These are phyloP conservation scores for Drosophila dives DNA, from an alignment of 2,888 invertebrate genomes.

Conservation along the genomic window DNA sequence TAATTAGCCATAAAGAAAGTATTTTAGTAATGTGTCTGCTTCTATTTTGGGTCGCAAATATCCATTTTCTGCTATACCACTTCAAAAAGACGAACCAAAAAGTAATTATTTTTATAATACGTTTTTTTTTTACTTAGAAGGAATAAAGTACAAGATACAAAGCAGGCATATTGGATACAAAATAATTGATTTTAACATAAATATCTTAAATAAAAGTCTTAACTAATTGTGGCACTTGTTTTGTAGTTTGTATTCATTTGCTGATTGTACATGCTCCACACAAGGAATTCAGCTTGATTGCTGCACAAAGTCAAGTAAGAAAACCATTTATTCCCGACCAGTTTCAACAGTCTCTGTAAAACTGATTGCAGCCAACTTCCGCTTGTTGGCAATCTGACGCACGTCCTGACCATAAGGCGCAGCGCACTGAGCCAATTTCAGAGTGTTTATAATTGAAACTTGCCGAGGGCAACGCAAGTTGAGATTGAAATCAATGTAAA, in stretches of 20 bases:
- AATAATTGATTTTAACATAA: neutral
- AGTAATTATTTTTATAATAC: neutral
- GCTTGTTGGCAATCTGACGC: constrained; percentile 51
- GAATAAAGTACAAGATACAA: neutral
- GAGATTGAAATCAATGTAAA: constrained; percentile 1
- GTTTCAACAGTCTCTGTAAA: neutral
- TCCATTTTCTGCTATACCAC: neutral
- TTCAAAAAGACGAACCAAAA: neutral
- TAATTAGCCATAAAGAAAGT: constrained; percentile 27
- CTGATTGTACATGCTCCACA: constrained; percentile 2
- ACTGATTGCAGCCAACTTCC: constrained; percentile 46
- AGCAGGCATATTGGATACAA: neutral
- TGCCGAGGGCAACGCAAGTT: constrained; percentile 14
- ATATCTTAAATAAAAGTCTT: neutral
- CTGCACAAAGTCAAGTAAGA: neutral
- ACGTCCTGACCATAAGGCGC: constrained; percentile 57
- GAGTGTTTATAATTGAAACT: constrained; percentile 67
- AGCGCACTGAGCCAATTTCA: constrained; percentile 62
- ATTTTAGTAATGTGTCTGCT: constrained; percentile 16
- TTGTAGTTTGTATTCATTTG: constrained; percentile 4
- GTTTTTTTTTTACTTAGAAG: neutral
- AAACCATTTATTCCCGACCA: neutral
- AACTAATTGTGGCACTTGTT: neutral
- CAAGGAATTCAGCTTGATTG: constrained; percentile 15
- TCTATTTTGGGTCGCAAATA: neutral